Conservation (phyloP, 2,888 invertebrate species). For the Thelaira solivaga region DNA sequence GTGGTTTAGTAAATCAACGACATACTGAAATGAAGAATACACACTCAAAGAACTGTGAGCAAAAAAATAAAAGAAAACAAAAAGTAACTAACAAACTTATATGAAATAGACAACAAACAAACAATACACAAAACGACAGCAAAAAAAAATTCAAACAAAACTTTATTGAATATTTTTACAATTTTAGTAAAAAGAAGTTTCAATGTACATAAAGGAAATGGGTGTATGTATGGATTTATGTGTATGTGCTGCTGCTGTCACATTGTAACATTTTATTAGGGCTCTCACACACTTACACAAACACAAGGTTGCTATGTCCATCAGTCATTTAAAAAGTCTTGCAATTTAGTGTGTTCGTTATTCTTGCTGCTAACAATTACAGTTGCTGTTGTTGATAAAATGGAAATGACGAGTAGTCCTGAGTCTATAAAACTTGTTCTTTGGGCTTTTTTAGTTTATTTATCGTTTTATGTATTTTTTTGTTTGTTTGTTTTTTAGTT, state of each 20-base stretch:
- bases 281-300: constrained; percentile 51
- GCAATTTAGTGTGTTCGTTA: constrained; percentile 22
- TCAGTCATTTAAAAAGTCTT: constrained; percentile 36
- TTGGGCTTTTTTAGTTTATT: constrained; percentile 1
- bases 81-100: too few relatives aligned
- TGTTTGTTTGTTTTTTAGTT: background rate
- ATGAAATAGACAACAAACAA: too few relatives aligned
- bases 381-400: constrained; percentile 35
- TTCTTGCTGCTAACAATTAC: constrained; percentile 6
- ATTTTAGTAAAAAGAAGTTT: too few relatives aligned
- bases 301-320: constrained; percentile 43
- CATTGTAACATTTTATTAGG: constrained; percentile 43
- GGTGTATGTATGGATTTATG: background rate
- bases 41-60: too few relatives aligned
- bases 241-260: constrained; percentile 10
- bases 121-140: too few relatives aligned
- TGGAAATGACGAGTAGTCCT: constrained; percentile 51
- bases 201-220: too few relatives aligned
- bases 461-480: background rate
- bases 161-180: too few relatives aligned
- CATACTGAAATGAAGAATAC: too few relatives aligned
- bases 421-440: constrained; percentile 27
- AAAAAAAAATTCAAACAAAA: too few relatives aligned
- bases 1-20: too few relatives aligned
- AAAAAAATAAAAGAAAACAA: too few relatives aligned